Conservation (phyloP, 1,140 invertebrate species). For the Steinernema khuongi region DNA sequence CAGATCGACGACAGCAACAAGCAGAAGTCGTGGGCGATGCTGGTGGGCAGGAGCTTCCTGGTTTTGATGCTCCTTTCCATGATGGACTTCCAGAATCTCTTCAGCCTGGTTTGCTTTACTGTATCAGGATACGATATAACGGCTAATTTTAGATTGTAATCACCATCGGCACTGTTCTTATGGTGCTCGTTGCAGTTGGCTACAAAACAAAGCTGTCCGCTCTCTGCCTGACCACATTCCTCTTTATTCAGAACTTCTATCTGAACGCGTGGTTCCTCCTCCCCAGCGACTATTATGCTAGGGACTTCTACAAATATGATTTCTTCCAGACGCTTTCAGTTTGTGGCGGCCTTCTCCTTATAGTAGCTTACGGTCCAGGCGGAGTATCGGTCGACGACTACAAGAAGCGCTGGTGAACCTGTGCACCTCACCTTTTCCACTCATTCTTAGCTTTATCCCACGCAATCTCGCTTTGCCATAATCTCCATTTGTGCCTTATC, state of each 20-base stretch:
- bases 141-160: conserved; percentile 73
- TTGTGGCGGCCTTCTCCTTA: conserved; percentile 76
- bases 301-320: conserved; percentile 99
- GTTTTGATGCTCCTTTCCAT: conserved; percentile 98
- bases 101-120: conserved; percentile 66
- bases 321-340: conserved; percentile 71
- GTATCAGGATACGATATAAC: not conserved
- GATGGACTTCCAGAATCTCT: conserved; percentile 82
- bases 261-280: conserved; percentile 86
- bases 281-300: conserved; percentile 82
- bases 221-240: conserved; percentile 80
- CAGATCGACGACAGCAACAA: conserved; percentile 84
- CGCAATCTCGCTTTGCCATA: not conserved
- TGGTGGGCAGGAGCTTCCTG: conserved; percentile 88
- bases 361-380: conserved; percentile 93
- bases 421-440: not conserved
- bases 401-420: conserved; percentile 88
- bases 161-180: conserved; percentile 82
- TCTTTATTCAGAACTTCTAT: conserved; percentile 85
- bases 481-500: conserved; percentile 6
- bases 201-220: conserved; percentile 98
- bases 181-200: conserved; percentile 90
- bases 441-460: no score
- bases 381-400: conserved; percentile 99
- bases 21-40: conserved; percentile 84